These are phyloP conservation scores for Cryptosula pallasiana DNA, from an alignment of 2,888 invertebrate genomes.

Conservation along the genomic window DNA sequence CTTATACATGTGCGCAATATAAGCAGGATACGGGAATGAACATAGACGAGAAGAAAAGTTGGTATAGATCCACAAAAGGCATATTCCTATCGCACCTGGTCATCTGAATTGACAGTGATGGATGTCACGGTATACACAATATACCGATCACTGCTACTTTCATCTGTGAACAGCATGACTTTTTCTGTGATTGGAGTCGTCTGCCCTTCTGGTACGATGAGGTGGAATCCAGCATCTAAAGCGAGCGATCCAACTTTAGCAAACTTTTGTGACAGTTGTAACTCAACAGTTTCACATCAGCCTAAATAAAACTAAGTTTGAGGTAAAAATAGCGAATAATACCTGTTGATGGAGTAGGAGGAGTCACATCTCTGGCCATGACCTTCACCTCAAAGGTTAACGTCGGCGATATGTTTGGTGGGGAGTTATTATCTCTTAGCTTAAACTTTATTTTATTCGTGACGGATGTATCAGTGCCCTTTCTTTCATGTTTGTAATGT, in stretches of 20 bases:
- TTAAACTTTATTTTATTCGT: conserved; percentile 42
- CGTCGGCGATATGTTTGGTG: conserved; percentile 45
- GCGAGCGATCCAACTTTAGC: neutral
- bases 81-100: neutral
- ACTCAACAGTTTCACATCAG: too few relatives aligned
- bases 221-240: conserved; percentile 28
- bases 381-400: conserved; percentile 45
- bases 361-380: conserved; percentile 47
- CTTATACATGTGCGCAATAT: too few relatives aligned
- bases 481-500: conserved; percentile 44
- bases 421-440: conserved; percentile 41
- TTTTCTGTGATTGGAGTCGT: conserved; percentile 40
- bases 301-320: too few relatives aligned
- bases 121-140: conserved; percentile 38
- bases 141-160: conserved; percentile 41
- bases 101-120: conserved; percentile 44
- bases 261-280: too few relatives aligned
- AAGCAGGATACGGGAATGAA: too few relatives aligned
- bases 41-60: too few relatives aligned
- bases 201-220: conserved; percentile 46
- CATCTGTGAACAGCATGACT: conserved; percentile 42
- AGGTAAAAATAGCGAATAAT: too few relatives aligned
- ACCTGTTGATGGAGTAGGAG: conserved; percentile 42
- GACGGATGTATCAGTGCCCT: conserved; percentile 35
- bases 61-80: too few relatives aligned